Evolutionary conservation across 2,797 vertebrate species (phyloP), one percentile per base, ranked within the genome.

Genomic region (Propithecus perrieri): DNA sequence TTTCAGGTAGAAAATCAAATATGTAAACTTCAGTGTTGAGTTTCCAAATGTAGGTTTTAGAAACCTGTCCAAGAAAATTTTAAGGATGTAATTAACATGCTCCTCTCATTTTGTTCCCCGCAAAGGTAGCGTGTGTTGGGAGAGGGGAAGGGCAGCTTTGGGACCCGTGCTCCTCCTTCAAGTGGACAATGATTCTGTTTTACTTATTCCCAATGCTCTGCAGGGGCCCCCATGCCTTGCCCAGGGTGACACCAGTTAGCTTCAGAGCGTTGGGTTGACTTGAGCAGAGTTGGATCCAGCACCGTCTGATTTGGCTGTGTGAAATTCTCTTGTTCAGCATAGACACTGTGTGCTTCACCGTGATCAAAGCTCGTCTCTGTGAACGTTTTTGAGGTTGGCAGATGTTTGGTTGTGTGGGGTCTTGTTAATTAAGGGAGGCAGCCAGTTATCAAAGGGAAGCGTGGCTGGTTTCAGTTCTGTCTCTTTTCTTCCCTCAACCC

Each of bases 401-500:
- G 86, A 55, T 97, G 95, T 92, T 91, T 35, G 38, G 91, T 96
- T 46, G 63, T 94, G 65, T 26, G 59, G 88, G 91, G 92, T 84
- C 96, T 75, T 94, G 91, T 95, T 97, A 89, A 97, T 97, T 87
- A 97, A 89, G 53, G 76, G 88, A 96, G 59, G 53, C 65, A 92
- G 65, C 61, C 7, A 2, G 65, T 78, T 89, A 93, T 96, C 96
- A 97, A 96, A 97, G 95, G n/a, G 72, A 94, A 85, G 72, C 4
- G 17, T 71, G 22, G 30, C 76, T 85, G 20, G 20, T 85, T 38
- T 69, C 43, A 14, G 18, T 63, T 78, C 72, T 57, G 41, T 46
- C 38, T 83, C 28, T 33, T 78, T 61, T 71, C 69, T 79, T 94
- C 89, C 59, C 38, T 80, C 84, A 48, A 53, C 69, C 84, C 79